Percentiles rank a stretch among this genome's conserved stretches.
phyloP scores from a whole-genome alignment of 53 echinoderm and acorn worm species.

The Paelopatides confundens region DNA sequence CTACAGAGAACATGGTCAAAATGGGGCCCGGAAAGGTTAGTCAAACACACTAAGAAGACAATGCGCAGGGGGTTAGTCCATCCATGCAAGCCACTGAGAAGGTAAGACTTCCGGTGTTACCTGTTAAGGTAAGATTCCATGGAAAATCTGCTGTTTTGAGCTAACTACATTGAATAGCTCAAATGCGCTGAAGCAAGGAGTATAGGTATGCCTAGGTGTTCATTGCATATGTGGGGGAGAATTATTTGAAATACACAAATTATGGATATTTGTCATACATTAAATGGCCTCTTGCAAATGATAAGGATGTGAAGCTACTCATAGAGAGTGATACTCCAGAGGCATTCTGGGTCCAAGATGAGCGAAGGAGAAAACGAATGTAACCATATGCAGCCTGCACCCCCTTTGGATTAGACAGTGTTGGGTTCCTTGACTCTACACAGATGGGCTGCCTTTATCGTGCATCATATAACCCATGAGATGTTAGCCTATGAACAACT shows the following conservation, averaged over 20 bases:
- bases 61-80: background rate
- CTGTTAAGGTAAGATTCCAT: background rate
- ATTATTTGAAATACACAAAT: too few relatives aligned
- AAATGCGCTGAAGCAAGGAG: conserved; percentile 42
- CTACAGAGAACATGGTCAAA: background rate
- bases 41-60: background rate
- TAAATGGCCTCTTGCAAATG: conserved; percentile 48
- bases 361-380: conserved; percentile 30
- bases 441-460: too few relatives aligned
- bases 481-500: conserved; percentile 15
- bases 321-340: conserved; percentile 72
- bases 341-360: conserved; percentile 70
- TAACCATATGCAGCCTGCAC: background rate
- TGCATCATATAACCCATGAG: background rate
- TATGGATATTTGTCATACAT: too few relatives aligned
- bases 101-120: background rate
- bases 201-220: conserved; percentile 8
- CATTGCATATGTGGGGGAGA: too few relatives aligned
- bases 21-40: background rate
- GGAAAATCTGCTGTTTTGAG: conserved; percentile 16
- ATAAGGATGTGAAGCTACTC: conserved; percentile 44
- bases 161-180: too few relatives aligned
- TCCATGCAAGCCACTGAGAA: background rate
- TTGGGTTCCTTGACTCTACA: background rate
- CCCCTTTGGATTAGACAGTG: background rate